Conservation (phyloP, 2,888 invertebrate species). For the Acrocyrtus sp. region DNA sequence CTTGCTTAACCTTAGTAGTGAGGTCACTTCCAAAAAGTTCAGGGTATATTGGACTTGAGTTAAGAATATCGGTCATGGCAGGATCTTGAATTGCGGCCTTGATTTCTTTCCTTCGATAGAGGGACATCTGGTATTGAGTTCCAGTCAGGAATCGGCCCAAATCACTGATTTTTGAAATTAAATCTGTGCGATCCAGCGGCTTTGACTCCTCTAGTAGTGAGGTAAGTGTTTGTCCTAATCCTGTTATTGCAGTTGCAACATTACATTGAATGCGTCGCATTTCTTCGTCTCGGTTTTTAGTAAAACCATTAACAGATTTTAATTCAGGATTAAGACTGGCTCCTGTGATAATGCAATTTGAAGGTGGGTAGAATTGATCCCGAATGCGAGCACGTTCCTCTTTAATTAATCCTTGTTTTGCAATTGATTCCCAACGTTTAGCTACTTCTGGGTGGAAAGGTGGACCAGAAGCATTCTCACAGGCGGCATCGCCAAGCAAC, state of each 20-base stretch:
- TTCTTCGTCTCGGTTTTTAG: neutral
- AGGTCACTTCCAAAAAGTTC: slow-evolving; percentile 11
- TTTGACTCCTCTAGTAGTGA: neutral
- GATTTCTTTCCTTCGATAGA: neutral
- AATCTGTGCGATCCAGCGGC: neutral
- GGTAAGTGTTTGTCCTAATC: neutral
- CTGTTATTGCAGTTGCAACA: neutral
- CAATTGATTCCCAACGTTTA: neutral
- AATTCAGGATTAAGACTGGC: slow-evolving; percentile 2
- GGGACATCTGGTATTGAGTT: slow-evolving; percentile 9
- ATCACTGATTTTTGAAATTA: neutral
- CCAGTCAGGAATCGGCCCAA: neutral
- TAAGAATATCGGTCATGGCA: neutral
- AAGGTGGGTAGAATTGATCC: neutral
- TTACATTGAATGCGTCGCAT: neutral
- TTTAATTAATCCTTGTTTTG: neutral
- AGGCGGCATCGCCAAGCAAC: neutral
- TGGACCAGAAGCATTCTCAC: neutral
- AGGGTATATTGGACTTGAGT: neutral
- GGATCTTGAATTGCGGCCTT: neutral
- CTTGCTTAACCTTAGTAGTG: slow-evolving; percentile 3
- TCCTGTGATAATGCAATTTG: neutral
- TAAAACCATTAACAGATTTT: neutral
- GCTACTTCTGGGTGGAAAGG: neutral
- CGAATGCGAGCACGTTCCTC: slow-evolving; percentile 7